Conservation (phyloP, 2,888 invertebrate species). For the Seira musarum region DNA sequence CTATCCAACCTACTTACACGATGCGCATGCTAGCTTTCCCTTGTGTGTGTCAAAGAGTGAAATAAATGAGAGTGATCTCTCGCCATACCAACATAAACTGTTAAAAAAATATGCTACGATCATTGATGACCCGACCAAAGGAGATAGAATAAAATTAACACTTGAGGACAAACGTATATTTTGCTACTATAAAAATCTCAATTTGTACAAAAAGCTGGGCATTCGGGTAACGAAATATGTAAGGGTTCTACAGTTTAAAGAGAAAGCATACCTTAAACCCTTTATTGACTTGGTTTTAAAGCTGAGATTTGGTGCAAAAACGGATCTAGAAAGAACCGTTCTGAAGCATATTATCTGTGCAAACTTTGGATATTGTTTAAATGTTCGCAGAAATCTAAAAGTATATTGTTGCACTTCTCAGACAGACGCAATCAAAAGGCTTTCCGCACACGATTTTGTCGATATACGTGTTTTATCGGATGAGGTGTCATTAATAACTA, state of each 20-base stretch:
- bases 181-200: neutral
- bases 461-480: neutral
- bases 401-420: neutral
- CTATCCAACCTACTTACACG: neutral
- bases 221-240: neutral
- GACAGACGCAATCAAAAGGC: neutral
- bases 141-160: neutral
- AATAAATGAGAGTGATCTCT: neutral
- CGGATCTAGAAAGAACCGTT: neutral
- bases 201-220: neutral
- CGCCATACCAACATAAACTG: neutral
- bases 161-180: neutral
- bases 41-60: neutral
- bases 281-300: neutral
- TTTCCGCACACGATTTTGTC: neutral
- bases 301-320: neutral
- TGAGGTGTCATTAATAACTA: neutral
- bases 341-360: neutral
- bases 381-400: neutral
- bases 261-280: neutral
- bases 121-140: neutral
- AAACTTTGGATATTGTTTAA: neutral
- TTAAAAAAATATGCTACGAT: neutral
- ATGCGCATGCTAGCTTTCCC: neutral
- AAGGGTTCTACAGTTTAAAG: neutral